These are phyloP conservation scores for Synaphobranchus kaupii DNA, from an alignment of 2,797 vertebrate species.

Conservation along the genomic window DNA sequence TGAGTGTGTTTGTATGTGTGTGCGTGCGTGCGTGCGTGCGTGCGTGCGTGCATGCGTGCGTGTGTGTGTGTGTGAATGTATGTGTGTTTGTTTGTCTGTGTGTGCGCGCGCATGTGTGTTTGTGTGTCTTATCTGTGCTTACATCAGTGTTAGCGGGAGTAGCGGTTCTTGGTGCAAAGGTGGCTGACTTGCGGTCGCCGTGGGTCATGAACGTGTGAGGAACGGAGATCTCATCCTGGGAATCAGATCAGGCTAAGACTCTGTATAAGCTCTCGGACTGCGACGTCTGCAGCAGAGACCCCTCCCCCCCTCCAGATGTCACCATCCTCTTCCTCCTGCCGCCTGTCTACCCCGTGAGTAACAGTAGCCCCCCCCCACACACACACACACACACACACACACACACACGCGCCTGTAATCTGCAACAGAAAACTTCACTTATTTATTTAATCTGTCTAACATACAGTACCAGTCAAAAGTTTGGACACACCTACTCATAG, in stretches of 20 bases:
- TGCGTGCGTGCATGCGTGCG: too few relatives aligned
- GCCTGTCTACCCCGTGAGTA: neutral
- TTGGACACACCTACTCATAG: too few relatives aligned
- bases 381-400: too few relatives aligned
- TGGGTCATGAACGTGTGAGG: slow-evolving; percentile 35
- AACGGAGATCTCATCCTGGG: slow-evolving; percentile 36
- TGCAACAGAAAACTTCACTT: neutral
- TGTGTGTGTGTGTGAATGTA: too few relatives aligned
- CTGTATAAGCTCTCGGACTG: slow-evolving; percentile 60
- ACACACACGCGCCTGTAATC: neutral
- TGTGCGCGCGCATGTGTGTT: neutral
- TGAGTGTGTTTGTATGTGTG: slow-evolving; percentile 1
- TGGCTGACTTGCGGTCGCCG: too few relatives aligned
- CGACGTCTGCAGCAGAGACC: slow-evolving; percentile 48
- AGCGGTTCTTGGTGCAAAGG: neutral
- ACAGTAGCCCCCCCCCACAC: neutral
- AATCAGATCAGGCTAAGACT: slow-evolving; percentile 64
- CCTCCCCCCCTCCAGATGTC: slow-evolving; percentile 12
- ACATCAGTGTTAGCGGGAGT: neutral
- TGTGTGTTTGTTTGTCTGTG: too few relatives aligned
- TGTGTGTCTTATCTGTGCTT: neutral
- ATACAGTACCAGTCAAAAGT: too few relatives aligned
- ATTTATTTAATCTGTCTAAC: neutral
- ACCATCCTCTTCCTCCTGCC: neutral
- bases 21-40: neutral